A percentile compares a stretch with the other conserved stretches of the same genome.
phyloP scores from a whole-genome alignment of 2,888 invertebrate genomes.

The Mesorhabditis spiculigera region DNA sequence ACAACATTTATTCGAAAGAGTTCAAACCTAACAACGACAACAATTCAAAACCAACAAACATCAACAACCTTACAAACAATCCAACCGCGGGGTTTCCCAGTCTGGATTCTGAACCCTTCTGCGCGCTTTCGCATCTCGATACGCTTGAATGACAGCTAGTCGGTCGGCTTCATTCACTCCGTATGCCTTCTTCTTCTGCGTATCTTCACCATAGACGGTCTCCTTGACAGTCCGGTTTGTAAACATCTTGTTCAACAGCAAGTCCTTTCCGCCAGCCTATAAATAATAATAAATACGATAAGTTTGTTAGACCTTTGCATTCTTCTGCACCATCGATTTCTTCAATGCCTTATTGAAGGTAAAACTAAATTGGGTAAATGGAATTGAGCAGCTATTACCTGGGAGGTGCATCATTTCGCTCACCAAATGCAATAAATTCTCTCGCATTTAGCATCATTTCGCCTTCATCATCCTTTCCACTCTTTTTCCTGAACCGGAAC shows the following conservation, averaged over 20 bases:
- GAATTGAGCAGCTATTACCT: background rate
- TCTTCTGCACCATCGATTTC: background rate
- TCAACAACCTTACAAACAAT: too few relatives aligned
- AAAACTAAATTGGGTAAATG: background rate
- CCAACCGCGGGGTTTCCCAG: too few relatives aligned
- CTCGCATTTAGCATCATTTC: background rate
- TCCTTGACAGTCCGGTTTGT: background rate
- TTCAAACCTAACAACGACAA: too few relatives aligned
- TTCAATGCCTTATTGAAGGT: background rate
- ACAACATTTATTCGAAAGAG: too few relatives aligned
- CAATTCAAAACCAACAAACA: too few relatives aligned
- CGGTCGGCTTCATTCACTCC: conserved; percentile 1
- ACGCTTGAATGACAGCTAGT: background rate
- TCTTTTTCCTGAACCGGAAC: too few relatives aligned
- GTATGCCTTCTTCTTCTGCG: background rate
- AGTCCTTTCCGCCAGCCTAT: background rate
- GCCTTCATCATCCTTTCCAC: background rate
- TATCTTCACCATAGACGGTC: background rate
- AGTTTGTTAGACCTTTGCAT: background rate
- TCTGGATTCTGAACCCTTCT: too few relatives aligned
- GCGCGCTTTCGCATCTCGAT: background rate
- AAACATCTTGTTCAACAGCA: background rate
- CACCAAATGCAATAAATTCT: background rate
- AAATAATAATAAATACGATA: background rate
- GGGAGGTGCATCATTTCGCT: conserved; percentile 1